Base-by-base conservation (phyloP, 35 echinoderm and acorn worm genomes). In the Amphiura filiformis region DNA sequence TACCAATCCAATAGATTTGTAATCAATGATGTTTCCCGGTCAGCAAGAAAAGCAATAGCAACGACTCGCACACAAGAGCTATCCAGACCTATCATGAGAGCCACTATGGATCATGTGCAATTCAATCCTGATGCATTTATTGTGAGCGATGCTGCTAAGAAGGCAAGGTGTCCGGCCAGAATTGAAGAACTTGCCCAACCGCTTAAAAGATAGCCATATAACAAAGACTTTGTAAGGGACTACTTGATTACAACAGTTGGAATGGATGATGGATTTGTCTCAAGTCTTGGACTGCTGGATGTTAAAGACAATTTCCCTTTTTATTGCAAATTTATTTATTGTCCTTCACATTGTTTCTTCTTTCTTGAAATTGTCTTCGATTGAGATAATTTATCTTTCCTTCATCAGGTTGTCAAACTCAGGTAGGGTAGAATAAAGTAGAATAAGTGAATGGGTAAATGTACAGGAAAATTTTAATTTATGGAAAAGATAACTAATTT, bases 81-180 rank as follows among this genome's bases (percentile, higher is more conserved):
- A 23, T 88, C 96, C 0, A 87, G 79, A 76, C 96, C 96, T 13
- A 98, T 98, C 34, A 93, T 92, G 79, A 80, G 96, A 38, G 96
- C 93, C 20, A 98, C 96, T 14, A 98, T 98, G 96, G 93, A 98
- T 65, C 96, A 98, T 79, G 91, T 98, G 64, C 96, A 98, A 84
- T 98, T 98, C 80, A 98, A 98, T 44, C 96, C 96, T 0, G 96
- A 98, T 77, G 96, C 96, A 26, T 98, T 98, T 57, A 94, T 98
- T 39, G 96, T 98, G 13, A 98, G 96, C 35, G 96, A 98, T 31
- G 93, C 89, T 22, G 96, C 96, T 13, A 98, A 98, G 90, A 98
- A 84, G 34, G 96, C 89, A 3, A 77, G 92, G 35, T 98, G 96
- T 85, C 92, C 96, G 3, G 56, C 83, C 18, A 84, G 96, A 26